phyloP scores from a whole-genome alignment of 2,113 vertebrate genomes.

The Xerus inauris region DNA sequence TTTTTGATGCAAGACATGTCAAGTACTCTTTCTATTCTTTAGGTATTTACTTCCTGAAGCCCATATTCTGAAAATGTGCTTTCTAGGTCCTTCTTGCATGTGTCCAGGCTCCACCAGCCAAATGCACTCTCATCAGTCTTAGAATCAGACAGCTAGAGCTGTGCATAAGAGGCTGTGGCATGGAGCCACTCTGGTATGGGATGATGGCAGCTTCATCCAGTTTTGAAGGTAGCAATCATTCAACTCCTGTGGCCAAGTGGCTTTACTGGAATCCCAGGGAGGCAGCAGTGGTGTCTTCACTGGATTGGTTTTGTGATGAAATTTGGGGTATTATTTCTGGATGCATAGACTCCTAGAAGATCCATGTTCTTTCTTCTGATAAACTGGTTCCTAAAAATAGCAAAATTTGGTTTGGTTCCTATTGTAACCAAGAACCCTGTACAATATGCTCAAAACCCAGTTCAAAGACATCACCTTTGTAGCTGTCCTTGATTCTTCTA shows the following conservation, averaged over 20 bases:
- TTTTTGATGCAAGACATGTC: background rate
- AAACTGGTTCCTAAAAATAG: constrained; percentile 10
- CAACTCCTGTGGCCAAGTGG: background rate
- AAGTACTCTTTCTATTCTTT: background rate
- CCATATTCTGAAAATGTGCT: background rate
- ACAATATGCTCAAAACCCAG: background rate
- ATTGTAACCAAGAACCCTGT: background rate
- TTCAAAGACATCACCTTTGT: background rate
- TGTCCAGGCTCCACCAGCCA: background rate
- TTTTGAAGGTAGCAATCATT: background rate
- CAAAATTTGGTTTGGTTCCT: background rate
- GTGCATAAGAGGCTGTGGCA: background rate
- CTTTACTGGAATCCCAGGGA: background rate
- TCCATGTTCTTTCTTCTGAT: background rate
- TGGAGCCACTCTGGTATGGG: too few species aligned
- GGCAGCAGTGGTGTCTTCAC: background rate
- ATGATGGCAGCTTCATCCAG: background rate
- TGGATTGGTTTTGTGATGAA: background rate
- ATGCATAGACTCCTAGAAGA: background rate
- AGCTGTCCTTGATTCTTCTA: background rate
- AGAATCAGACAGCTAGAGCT: background rate
- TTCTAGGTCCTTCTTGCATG: background rate
- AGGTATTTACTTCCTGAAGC: background rate
- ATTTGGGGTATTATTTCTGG: background rate
- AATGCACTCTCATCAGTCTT: background rate